Base-by-base conservation (phyloP, 2,888 invertebrate genomes). In the Rotaria sp. region DNA sequence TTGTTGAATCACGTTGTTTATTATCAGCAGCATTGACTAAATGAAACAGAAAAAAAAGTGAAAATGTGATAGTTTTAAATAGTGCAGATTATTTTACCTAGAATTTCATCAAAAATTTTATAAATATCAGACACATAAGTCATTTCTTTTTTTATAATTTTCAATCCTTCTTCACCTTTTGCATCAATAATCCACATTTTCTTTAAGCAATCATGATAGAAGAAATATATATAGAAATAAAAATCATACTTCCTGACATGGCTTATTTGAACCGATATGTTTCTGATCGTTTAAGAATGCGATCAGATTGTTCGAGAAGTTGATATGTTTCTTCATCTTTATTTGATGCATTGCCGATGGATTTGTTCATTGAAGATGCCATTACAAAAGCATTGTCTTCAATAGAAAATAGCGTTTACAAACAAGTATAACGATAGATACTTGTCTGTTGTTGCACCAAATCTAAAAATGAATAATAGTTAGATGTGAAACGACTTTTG, bases 71-170 rank as follows among this genome's bases (percentile, higher is more conserved):
- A 5, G 45, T 80, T 80, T 57, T 38, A 26, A 18, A 52, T 52
- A 52, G 7, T 18, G 24, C 1, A 52, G 8, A 52, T 21, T 30
- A 11, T 30, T 59, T n/a, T 84, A 86, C 86, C 86, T 10, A 86
- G 93, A 89, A 99, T 99, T 94, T 99, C 99, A 92, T 99, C 99
- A 92, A 95, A 99, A 90, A 99, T 99, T 93, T 99, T 99, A 92
- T 97, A 99, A 84, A 99, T 93, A 85, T 95, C 99, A 88, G 99
- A 99, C 85, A 98, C 98, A 92, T 94, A 99, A 84, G 94, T 94
- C 84, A 99, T 94, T 89, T 96, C 95, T 88, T 93, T 93, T 90
- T 95, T 95, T 0, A 95, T 93, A 94, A 99, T 96, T 89, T 55
- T 75, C 24, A 21, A 24, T 30, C 8, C 15, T 59, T 59, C 59